Percentiles rank a stretch among this genome's conserved stretches.
Conservation (phyloP, 2,113 vertebrate genomes). For the Tauraco erythrolophus region DNA sequence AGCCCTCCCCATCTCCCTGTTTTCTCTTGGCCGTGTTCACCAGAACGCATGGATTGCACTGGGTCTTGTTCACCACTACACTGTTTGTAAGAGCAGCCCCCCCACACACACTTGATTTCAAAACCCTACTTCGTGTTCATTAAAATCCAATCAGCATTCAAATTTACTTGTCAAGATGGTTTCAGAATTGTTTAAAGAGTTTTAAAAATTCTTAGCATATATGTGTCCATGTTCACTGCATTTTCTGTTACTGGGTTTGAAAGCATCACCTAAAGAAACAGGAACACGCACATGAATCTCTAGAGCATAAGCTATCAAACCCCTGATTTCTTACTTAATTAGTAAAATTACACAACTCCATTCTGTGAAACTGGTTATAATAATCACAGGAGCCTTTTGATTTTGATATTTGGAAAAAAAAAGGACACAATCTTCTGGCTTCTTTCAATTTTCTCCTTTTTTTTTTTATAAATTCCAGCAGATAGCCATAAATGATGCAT, state of each 20-base stretch:
- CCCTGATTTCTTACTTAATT: neutral
- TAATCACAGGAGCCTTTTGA: neutral
- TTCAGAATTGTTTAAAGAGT: neutral
- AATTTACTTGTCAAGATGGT: neutral
- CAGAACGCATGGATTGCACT: neutral
- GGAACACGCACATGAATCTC: neutral
- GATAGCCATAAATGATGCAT: neutral
- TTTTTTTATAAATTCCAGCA: neutral
- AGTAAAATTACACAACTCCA: neutral
- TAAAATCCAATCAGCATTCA: neutral
- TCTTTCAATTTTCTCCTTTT: neutral
- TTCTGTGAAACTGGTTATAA: neutral
- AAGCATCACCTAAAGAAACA: constrained; percentile 56
- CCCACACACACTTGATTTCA: neutral
- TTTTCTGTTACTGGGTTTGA: constrained; percentile 60
- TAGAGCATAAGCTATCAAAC: neutral
- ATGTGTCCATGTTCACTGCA: constrained; percentile 11
- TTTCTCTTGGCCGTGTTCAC: neutral
- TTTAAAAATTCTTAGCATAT: neutral
- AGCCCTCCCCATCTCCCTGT: neutral
- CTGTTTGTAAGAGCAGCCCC: neutral
- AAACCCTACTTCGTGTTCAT: neutral
- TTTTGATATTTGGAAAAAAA: neutral
- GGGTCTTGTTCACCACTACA: neutral
- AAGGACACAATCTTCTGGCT: neutral